Evolutionary conservation across 2,888 invertebrate genomes (phyloP).

Genomic region (Acanthosepion pharaonis): DNA sequence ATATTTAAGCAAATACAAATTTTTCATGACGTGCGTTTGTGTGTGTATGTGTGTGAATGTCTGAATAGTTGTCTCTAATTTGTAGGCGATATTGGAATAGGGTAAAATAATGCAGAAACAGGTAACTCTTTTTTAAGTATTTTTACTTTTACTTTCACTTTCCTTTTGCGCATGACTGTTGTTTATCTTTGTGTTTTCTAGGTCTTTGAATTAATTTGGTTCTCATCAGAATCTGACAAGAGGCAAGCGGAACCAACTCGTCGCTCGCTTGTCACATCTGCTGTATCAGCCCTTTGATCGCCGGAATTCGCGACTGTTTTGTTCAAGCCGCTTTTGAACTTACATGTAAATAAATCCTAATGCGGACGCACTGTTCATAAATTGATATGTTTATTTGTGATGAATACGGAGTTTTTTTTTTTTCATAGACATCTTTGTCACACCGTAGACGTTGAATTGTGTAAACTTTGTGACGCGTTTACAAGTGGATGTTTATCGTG

Average conservation of each 20-base stretch:
- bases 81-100: background rate
- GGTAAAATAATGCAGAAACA: background rate
- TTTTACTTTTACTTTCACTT: background rate
- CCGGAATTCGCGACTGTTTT: background rate
- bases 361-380: slow-evolving; percentile 1
- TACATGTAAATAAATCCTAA: background rate
- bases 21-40: background rate
- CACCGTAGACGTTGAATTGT: background rate
- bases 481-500: background rate
- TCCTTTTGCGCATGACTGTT: background rate
- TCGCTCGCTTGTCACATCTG: background rate
- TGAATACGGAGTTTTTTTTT: background rate
- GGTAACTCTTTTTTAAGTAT: background rate
- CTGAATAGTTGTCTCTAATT: background rate
- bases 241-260: background rate
- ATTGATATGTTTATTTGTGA: slow-evolving; percentile 9
- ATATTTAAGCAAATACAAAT: background rate
- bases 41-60: background rate
- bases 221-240: background rate
- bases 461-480: background rate
- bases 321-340: background rate
- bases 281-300: background rate
- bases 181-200: background rate
- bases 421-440: background rate
- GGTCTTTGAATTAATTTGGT: background rate